Evolutionary conservation across 2,797 vertebrate genomes (phyloP), one percentile per base, ranked within the genome.

Genomic region (Arctocebus calabarensis): DNA sequence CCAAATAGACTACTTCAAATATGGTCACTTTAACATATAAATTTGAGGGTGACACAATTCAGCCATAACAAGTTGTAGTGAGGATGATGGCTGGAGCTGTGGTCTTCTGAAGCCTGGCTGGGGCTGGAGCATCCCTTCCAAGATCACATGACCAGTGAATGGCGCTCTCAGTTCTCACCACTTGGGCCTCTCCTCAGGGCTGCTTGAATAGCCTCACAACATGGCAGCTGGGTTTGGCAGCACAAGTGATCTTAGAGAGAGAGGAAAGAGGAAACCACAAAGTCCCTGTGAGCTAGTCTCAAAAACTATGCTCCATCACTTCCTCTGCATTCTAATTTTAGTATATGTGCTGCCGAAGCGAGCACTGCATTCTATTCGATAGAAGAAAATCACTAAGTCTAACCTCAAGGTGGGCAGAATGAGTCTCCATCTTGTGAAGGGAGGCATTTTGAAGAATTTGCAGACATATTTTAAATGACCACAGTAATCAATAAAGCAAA

Each of bases 221-320:
- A 25, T 10, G 37, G 68, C 7, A 45, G 73, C 93, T 43, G 55
- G 34, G 10, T 73, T 73, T 29, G 25, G 22, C 34, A 86, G 66
- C 17, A 45, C 0, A 0, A 25, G 62, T 0, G 1, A 7, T 34
- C 55, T 43, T n/a, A 55, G 61, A n/a, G 61, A 74, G 55, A 83
- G 17, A 48, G 34, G 22, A 48, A 37, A 5, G 66, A 23, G 40
- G 43, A 84, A 40, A n/a, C 22, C 37, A 57, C 37, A 71, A 22
- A 62, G 25, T 34, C 62, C 64, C 34, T 59, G 40, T 40, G 25
- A 55, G n/a, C 71, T 52, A 12, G 8, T 81, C 34, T 85, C 32
- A 40, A 37, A 68, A 64, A 34, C 13, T 40, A 2, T 3, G 29
- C 16, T 13, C 40, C 48, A 20, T 34, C 64, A 43, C 71, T 43